Evolutionary conservation across 2,113 vertebrate genomes (phyloP).

Genomic region (Danionella cerebrum): DNA sequence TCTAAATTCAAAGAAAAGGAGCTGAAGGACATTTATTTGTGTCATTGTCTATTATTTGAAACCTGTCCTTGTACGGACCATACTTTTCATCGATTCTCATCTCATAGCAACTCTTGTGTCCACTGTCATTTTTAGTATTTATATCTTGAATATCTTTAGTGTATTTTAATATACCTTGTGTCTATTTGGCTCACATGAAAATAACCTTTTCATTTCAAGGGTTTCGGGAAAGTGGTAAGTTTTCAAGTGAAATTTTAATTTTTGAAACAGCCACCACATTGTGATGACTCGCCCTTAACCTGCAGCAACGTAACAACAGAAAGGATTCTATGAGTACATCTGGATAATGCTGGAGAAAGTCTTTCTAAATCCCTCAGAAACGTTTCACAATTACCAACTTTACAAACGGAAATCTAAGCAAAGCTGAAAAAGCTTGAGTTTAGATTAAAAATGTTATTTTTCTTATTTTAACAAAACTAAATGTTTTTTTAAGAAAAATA

Average conservation of each 20-base stretch:
- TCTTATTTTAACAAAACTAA: no score
- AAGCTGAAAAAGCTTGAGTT: no score
- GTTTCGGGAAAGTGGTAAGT: not conserved
- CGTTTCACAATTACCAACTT: no score
- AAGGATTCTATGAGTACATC: no score
- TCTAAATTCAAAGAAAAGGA: not conserved
- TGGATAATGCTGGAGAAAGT: not conserved
- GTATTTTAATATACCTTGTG: not conserved
- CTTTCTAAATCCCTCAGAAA: no score
- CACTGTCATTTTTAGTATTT: no score
- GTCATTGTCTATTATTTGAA: not conserved
- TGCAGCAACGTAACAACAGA: not conserved
- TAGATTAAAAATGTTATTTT: no score
- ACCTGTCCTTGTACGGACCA: not conserved
- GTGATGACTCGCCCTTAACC: not conserved
- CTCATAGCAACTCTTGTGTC: not conserved
- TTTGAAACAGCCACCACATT: not conserved
- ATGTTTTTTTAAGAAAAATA: no score
- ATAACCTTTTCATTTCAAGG: not conserved
- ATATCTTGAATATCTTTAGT: no score
- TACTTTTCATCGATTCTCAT: not conserved
- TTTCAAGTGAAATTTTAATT: not conserved
- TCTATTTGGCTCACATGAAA: not conserved
- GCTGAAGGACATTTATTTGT: not conserved
- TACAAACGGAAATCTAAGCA: no score